phyloP scores from a whole-genome alignment of 1,140 invertebrate genomes.

The Zophobas atratus region DNA sequence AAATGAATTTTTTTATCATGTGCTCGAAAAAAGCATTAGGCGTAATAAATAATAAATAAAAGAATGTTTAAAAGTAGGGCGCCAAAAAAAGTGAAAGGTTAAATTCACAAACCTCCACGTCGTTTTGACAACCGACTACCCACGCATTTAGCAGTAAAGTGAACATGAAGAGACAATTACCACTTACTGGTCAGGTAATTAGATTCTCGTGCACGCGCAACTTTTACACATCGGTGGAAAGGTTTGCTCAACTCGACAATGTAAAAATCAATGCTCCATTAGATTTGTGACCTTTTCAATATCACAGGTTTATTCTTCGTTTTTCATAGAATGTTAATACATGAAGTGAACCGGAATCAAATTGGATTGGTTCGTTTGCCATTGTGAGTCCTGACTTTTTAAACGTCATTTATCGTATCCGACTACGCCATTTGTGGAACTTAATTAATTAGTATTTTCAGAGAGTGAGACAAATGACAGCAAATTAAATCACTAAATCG shows the following conservation, averaged over 20 bases:
- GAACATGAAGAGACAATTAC: constrained; percentile 14
- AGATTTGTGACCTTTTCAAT: constrained; percentile 10
- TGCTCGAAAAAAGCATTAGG: too few relatives aligned
- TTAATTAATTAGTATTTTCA: constrained; percentile 41
- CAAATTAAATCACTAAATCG: constrained; percentile 13
- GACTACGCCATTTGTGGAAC: constrained; percentile 21
- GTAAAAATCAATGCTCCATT: constrained; percentile 26
- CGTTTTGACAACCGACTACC: constrained; percentile 2
- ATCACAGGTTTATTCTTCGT: constrained; percentile 24
- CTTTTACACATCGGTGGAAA: neutral
- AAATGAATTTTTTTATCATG: too few relatives aligned
- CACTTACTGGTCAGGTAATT: neutral
- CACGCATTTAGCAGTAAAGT: constrained; percentile 17
- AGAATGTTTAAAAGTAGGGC: too few relatives aligned
- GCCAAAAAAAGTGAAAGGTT: too few relatives aligned
- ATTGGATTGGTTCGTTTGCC: constrained; percentile 22
- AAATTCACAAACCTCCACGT: too few relatives aligned
- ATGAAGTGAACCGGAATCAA: constrained; percentile 27
- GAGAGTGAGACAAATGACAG: constrained; percentile 14
- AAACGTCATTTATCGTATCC: constrained; percentile 31
- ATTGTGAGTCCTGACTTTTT: constrained; percentile 30
- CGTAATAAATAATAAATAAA: too few relatives aligned
- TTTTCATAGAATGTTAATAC: constrained; percentile 29
- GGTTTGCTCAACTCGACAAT: neutral
- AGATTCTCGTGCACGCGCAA: neutral